Evolutionary conservation across 2,797 vertebrate species (phyloP).

Genomic region (Pteropus rufus): DNA sequence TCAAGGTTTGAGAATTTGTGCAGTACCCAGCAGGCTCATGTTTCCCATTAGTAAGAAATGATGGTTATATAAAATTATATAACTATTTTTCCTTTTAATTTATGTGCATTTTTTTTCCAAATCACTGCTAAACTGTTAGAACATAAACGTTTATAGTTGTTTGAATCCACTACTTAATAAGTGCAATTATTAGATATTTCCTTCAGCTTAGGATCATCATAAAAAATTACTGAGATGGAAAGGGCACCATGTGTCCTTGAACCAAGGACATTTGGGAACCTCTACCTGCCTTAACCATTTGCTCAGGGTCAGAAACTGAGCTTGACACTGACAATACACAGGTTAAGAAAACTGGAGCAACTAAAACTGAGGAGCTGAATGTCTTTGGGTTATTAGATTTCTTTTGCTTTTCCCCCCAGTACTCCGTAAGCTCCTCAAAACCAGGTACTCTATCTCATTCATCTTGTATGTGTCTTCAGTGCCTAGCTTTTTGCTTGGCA

Average conservation of each 20-base stretch:
- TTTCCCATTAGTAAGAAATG: not conserved
- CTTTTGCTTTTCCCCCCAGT: not conserved
- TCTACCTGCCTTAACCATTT: not conserved
- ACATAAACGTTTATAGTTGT: slow-evolving; percentile 16
- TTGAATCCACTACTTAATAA: slow-evolving; percentile 24
- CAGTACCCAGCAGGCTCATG: not conserved
- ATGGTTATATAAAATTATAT: slow-evolving; percentile 33
- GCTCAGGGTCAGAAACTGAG: not conserved
- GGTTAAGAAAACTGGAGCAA: not conserved
- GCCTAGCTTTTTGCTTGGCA: not conserved
- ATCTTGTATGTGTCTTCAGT: not conserved
- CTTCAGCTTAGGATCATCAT: not conserved
- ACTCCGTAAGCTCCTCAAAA: not conserved
- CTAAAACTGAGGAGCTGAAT: not conserved
- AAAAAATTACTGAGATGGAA: not conserved
- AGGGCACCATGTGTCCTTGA: not conserved
- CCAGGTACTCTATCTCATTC: not conserved
- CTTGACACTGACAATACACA: slow-evolving; percentile 1
- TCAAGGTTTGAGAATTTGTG: not conserved
- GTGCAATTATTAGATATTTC: not conserved
- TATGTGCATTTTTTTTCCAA: not conserved
- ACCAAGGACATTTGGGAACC: slow-evolving; percentile 27
- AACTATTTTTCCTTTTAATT: slow-evolving; percentile 20
- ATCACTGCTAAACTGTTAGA: not conserved
- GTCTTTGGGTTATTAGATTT: not conserved